A percentile compares a stretch with the other conserved stretches of the same genome.
Evolutionary conservation across 2,113 vertebrate genomes (phyloP).

Genomic region (Oreocharis arfaki): DNA sequence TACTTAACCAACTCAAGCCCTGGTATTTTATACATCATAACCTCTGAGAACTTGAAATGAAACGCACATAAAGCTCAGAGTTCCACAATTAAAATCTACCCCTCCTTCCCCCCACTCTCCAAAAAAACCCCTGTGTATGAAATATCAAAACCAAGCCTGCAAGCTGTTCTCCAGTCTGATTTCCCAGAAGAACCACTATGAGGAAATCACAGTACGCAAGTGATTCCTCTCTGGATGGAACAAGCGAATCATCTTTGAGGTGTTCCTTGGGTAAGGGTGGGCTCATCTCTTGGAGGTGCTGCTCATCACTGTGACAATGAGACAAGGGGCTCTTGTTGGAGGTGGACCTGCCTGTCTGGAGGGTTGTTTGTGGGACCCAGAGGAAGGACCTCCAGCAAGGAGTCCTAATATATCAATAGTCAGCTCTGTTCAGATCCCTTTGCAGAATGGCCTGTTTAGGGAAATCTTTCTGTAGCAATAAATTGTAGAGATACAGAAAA

Average conservation of each 20-base stretch:
- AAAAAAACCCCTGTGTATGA: not conserved
- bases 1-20: not conserved
- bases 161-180: not conserved
- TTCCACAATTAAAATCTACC: not conserved
- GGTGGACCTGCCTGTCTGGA: not conserved
- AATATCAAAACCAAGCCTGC: not conserved
- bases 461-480: not conserved
- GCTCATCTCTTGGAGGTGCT: not conserved
- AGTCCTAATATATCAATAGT: not conserved
- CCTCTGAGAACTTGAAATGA: not conserved
- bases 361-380: not conserved
- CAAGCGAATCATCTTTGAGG: not conserved
- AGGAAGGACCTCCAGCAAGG: not conserved
- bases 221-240: not conserved
- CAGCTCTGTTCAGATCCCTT: not conserved
- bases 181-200: not conserved
- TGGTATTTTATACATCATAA: not conserved
- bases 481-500: not conserved
- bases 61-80: not conserved
- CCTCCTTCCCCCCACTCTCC: rapidly evolving
- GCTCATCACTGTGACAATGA: not conserved
- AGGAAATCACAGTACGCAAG: not conserved
- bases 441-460: not conserved
- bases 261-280: not conserved
- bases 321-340: not conserved